phyloP scores from a whole-genome alignment of 37 sponge, comb jelly and placozoan species.

The Dysidea cf. avara region DNA sequence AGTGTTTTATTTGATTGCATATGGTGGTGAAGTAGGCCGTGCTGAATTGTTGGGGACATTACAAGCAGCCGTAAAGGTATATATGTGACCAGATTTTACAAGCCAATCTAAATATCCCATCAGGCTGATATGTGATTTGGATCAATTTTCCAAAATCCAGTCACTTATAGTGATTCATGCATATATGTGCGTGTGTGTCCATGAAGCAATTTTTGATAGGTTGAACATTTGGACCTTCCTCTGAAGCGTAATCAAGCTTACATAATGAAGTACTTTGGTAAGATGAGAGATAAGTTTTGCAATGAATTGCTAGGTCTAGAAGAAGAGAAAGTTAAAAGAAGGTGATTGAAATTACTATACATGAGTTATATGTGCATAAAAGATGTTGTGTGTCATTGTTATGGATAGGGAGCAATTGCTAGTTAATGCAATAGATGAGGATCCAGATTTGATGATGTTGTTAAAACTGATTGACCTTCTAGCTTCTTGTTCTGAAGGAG shows the following conservation, averaged over 20 bases:
- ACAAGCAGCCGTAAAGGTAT: conserved; percentile 63
- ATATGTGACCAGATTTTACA: too few relatives aligned
- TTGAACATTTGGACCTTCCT: conserved; percentile 64
- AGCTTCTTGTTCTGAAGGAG: conserved; percentile 76
- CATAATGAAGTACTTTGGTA: conserved; percentile 53
- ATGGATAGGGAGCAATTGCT: too few relatives aligned
- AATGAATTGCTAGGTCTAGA: conserved; percentile 39
- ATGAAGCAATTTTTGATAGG: conserved; percentile 17
- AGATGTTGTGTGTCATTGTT: too few relatives aligned
- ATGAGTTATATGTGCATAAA: too few relatives aligned
- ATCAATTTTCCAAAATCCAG: too few relatives aligned
- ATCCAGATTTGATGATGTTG: conserved; percentile 32
- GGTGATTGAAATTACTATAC: too few relatives aligned
- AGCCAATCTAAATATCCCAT: too few relatives aligned
- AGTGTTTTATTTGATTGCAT: conserved; percentile 26
- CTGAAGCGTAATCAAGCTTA: conserved; percentile 63
- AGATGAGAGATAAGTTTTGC: conserved; percentile 51
- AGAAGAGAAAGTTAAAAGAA: neutral
- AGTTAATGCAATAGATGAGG: neutral
- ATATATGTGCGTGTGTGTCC: too few relatives aligned
- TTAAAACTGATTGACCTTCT: conserved; percentile 61
- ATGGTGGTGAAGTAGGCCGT: neutral
- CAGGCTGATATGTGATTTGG: too few relatives aligned
- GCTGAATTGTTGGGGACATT: conserved; percentile 50
- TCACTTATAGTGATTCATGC: too few relatives aligned